Evolutionary conservation across 1,140 invertebrate genomes (phyloP).

Genomic region (Harpegnathos saltator): DNA sequence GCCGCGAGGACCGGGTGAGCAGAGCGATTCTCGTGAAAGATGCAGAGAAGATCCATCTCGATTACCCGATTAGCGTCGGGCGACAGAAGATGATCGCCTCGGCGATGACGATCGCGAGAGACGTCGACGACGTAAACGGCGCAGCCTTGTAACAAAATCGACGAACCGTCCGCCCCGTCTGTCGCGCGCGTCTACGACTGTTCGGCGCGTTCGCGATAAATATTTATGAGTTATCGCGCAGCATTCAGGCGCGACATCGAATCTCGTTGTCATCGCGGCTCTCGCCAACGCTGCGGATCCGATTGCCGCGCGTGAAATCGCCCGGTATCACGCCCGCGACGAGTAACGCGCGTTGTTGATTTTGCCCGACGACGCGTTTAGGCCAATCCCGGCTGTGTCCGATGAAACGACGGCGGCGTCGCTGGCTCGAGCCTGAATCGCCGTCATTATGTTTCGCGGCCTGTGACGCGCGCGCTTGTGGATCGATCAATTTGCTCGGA

Average conservation of each 20-base stretch:
- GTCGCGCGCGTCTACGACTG: not conserved
- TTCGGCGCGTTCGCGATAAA: not conserved
- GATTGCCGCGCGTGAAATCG: not conserved
- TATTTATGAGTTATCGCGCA: not conserved
- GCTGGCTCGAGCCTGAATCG: not conserved
- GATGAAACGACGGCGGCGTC: slow-evolving; percentile 20
- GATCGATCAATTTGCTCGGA: slow-evolving; percentile 49
- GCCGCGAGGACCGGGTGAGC: too few relatives aligned
- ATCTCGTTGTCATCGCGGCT: not conserved
- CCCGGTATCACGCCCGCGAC: not conserved
- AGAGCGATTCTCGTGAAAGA: too few relatives aligned
- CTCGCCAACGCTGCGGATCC: not conserved
- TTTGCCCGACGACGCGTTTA: slow-evolving; percentile 13
- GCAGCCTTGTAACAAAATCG: not conserved
- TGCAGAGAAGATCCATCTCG: too few relatives aligned
- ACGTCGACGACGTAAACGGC: not conserved
- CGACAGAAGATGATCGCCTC: too few relatives aligned
- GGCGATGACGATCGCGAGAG: slow-evolving; percentile 1
- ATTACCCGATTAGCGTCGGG: too few relatives aligned
- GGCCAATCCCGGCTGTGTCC: slow-evolving; percentile 30
- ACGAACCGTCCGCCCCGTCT: not conserved
- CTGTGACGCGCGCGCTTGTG: slow-evolving; percentile 26
- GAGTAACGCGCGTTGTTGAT: not conserved
- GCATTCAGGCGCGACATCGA: not conserved
- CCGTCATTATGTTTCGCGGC: not conserved